Percentiles rank a stretch among this genome's conserved stretches.
These are phyloP conservation scores for Nomada ferruginata DNA, from an alignment of 2,888 invertebrate species.

Conservation along the genomic window DNA sequence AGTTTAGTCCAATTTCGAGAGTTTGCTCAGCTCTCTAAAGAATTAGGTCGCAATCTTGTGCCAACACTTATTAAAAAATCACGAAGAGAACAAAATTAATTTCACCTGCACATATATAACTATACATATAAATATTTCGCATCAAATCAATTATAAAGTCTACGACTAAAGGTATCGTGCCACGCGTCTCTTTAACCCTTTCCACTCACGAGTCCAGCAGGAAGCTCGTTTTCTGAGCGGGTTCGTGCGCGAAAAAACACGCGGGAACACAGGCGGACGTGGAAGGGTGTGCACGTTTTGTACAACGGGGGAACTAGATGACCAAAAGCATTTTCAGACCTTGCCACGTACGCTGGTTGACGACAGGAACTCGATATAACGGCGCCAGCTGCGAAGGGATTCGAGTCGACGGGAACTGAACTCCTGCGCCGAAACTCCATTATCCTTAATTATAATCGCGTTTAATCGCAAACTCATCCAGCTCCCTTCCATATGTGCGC, in stretches of 20 bases:
- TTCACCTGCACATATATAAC: neutral
- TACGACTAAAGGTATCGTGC: neutral
- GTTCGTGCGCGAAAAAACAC: constrained; percentile 7
- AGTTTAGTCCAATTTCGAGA: neutral
- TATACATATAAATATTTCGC: neutral
- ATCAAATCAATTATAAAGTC: neutral
- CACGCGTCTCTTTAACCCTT: neutral
- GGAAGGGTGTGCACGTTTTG: constrained; percentile 21
- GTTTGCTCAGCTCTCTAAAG: neutral
- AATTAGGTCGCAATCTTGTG: neutral
- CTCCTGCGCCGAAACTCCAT: constrained; percentile 80
- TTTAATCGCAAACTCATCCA: constrained; percentile 81
- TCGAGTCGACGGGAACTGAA: constrained; percentile 74
- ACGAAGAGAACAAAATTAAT: too few relatives aligned
- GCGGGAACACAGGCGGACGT: neutral
- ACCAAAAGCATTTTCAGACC: constrained; percentile 62
- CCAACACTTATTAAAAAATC: neutral
- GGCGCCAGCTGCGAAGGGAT: constrained; percentile 74
- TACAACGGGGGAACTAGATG: constrained; percentile 41
- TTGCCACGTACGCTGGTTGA: constrained; percentile 36
- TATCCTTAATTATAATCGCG: constrained; percentile 83
- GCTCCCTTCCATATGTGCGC: constrained; percentile 67
- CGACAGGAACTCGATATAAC: constrained; percentile 71
- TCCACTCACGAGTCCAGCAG: neutral
- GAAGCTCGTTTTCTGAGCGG: neutral